A percentile compares a stretch with the other conserved stretches of the same genome.
Evolutionary conservation across 2,888 invertebrate species (phyloP).

Genomic region (Drosophila lacicola): DNA sequence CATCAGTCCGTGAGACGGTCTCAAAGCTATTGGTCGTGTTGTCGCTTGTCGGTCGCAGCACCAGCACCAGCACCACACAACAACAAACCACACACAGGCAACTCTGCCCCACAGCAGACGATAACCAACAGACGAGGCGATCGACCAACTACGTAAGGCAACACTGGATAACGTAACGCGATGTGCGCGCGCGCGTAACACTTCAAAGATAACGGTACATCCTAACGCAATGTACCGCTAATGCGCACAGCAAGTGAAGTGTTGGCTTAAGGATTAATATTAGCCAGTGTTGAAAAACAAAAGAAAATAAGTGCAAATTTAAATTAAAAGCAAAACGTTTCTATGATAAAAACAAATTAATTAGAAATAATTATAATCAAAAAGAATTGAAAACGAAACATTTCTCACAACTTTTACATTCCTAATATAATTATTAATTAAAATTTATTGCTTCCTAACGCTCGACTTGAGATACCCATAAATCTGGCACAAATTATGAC

Average conservation of each 20-base stretch:
- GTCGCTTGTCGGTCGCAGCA: constrained; percentile 73
- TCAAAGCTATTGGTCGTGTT: constrained; percentile 82
- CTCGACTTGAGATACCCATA: constrained; percentile 15
- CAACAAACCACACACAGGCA: constrained; percentile 13
- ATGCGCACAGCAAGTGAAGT: constrained; percentile 18
- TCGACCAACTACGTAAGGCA: constrained; percentile 37
- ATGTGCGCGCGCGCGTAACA: constrained; percentile 32
- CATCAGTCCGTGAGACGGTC: constrained; percentile 83
- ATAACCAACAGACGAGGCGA: constrained; percentile 40
- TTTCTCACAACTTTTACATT: constrained; percentile 11
- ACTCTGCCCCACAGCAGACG: constrained; percentile 27
- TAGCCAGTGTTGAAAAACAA: constrained; percentile 23
- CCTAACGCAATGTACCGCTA: constrained; percentile 17
- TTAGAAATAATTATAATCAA: constrained; percentile 1
- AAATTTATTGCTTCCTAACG: constrained; percentile 7
- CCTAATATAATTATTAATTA: background rate
- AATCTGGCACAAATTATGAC: constrained; percentile 35
- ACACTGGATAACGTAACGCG: constrained; percentile 28
- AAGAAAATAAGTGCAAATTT: constrained; percentile 15
- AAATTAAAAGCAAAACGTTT: constrained; percentile 23
- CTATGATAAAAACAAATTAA: background rate
- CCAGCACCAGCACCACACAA: constrained; percentile 36
- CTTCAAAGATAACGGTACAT: constrained; percentile 42
- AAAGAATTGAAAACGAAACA: constrained; percentile 1
- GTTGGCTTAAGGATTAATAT: constrained; percentile 41